Percentiles rank a stretch among this genome's conserved stretches.
Conservation (phyloP, 30 jellyfish, hydroid and myxozoan species). For the Clytia hemisphaerica region DNA sequence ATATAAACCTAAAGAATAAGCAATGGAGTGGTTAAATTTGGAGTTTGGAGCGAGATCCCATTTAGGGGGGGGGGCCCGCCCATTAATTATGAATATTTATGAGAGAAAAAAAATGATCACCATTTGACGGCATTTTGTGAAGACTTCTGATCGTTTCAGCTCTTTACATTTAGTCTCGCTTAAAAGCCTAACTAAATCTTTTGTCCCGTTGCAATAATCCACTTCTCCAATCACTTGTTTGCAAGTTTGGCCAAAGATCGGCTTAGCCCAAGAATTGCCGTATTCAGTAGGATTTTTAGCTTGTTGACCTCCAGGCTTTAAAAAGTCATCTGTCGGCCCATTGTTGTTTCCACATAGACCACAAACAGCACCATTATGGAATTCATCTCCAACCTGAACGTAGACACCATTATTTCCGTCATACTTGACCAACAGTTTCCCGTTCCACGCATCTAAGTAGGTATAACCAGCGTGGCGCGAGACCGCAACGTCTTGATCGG, state of each 20-base stretch:
- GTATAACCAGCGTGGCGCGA: slow-evolving; percentile 19
- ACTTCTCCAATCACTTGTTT: not conserved
- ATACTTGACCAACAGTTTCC: slow-evolving; percentile 12
- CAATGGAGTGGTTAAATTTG: too few relatives aligned
- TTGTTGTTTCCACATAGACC: slow-evolving; percentile 33
- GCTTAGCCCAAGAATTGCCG: slow-evolving; percentile 31
- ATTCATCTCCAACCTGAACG: slow-evolving; percentile 4
- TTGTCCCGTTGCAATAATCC: too few relatives aligned
- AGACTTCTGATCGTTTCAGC: too few relatives aligned
- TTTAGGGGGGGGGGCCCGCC: too few relatives aligned
- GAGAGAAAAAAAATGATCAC: too few relatives aligned
- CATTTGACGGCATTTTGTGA: too few relatives aligned
- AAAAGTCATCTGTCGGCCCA: slow-evolving; percentile 20
- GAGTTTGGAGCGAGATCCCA: too few relatives aligned
- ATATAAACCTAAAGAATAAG: too few relatives aligned
- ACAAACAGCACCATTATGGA: slow-evolving; percentile 25
- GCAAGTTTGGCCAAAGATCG: slow-evolving; percentile 16
- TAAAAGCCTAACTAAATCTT: too few relatives aligned
- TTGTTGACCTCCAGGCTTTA: not conserved
- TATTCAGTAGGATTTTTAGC: slow-evolving; percentile 3
- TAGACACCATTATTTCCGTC: slow-evolving; percentile 13
- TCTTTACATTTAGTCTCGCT: too few relatives aligned
- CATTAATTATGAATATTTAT: too few relatives aligned
- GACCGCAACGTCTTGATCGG: slow-evolving; percentile 9
- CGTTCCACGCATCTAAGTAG: slow-evolving; percentile 11